Percentiles rank a stretch among this genome's conserved stretches.
Evolutionary conservation across 2,888 invertebrate genomes (phyloP).

Genomic region (Arenicola marina): DNA sequence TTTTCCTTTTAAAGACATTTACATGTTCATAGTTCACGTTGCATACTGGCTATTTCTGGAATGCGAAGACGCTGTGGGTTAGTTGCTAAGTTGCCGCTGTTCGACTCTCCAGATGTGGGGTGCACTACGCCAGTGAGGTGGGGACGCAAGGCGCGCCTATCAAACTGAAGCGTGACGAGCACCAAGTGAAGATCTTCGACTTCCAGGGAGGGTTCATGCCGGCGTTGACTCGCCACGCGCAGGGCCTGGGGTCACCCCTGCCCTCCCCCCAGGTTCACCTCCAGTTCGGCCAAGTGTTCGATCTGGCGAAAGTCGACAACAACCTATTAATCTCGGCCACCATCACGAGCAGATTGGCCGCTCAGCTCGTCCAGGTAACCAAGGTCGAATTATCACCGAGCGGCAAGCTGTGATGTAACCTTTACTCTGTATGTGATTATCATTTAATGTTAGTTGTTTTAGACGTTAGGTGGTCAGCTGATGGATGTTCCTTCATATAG

Average conservation of each 20-base stretch:
- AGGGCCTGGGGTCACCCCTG: neutral
- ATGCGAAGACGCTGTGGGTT: neutral
- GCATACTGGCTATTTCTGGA: no score
- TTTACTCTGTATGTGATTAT: no score
- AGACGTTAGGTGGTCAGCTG: no score
- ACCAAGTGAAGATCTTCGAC: neutral
- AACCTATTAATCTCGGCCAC: neutral
- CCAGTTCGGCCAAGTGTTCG: neutral
- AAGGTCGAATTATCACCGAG: no score
- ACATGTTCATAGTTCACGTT: neutral
- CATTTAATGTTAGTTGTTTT: no score
- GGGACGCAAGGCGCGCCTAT: neutral
- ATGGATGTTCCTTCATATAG: no score
- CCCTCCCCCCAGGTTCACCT: neutral
- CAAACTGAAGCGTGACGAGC: neutral
- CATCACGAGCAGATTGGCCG: neutral
- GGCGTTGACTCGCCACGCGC: neutral
- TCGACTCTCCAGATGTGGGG: neutral
- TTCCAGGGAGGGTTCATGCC: neutral
- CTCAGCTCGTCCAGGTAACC: no score
- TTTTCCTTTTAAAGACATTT: neutral
- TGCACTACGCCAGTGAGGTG: neutral
- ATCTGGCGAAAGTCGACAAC: neutral
- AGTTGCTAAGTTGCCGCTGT: neutral
- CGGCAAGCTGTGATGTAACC: no score